Percentiles rank a stretch among this genome's conserved stretches.
Evolutionary conservation across 2,113 vertebrate genomes (phyloP).

Genomic region (Elephas maximus): DNA sequence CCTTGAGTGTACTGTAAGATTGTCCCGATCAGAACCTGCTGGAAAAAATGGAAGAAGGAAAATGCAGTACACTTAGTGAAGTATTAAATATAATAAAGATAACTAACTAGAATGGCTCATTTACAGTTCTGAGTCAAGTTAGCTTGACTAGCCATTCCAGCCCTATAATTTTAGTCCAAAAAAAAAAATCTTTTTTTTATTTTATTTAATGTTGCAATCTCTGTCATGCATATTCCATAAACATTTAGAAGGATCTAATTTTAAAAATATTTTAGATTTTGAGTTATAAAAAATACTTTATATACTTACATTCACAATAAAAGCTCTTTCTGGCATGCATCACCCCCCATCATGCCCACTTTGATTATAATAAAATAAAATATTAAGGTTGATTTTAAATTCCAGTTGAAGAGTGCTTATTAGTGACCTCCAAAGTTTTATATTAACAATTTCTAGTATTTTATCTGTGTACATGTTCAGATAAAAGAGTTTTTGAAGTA

Average conservation of each 20-base stretch:
- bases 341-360: background rate
- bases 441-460: background rate
- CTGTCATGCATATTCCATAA: background rate
- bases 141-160: background rate
- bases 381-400: background rate
- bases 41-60: background rate
- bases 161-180: background rate
- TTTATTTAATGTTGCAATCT: background rate
- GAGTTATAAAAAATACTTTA: background rate
- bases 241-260: slow-evolving; percentile 21
- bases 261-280: background rate
- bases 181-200: no score
- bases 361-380: slow-evolving; percentile 2
- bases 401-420: background rate
- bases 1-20: slow-evolving; percentile 57
- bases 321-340: background rate
- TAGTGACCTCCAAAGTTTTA: background rate
- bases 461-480: background rate
- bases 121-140: background rate
- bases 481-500: slow-evolving; percentile 74
- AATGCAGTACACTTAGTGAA: background rate
- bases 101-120: background rate
- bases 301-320: background rate
- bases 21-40: slow-evolving; percentile 88
- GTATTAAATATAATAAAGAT: background rate